Base-by-base conservation (phyloP, 2,888 invertebrate genomes). In the Chydorus sphaericus region DNA sequence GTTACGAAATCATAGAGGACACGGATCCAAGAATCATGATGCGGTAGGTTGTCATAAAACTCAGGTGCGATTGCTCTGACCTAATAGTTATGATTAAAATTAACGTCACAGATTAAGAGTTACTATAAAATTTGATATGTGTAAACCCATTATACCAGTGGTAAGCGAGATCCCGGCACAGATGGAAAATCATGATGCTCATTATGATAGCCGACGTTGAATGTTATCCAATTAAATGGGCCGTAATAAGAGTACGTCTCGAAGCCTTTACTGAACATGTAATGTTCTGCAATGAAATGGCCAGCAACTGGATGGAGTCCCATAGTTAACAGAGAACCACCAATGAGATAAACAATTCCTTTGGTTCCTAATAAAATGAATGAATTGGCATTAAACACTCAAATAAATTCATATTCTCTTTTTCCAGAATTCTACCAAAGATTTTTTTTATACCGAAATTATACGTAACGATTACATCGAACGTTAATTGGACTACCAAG, bases 151-250 rank as follows among this genome's bases (percentile, higher is more conserved):
- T 60, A 67, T 70, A 90, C 96, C 79, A 91, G 81, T 1, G 97
- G 96, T 64, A 98, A 72, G 63, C 85, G 77, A 3, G 88, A 85
- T 18, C 97, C 97, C 7, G 96, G 93, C 3, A 97, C 89, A 16
- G 90, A 88, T 0, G 98, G 98, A 71, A 97, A 97, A 74, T 98
- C 98, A 67, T 99, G 98, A 70, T 99, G 98, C 68, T 99, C 98
- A 68, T 97, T 97, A 68, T 98, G 98, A 68, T 93, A 97, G 1
- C 98, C 98, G 28, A 98, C 98, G 70, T 99, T 99, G 71, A 97
- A 98, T 0, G 96, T 96, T 57, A 98, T 85, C 75, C 82, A 85
- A 71, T 98, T 98, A 16, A 98, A 75, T 0, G 89, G 85, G 0
- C 98, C 98, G 68, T 98, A 98, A 71, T 98, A 97, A 1, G 94